Base-by-base conservation (phyloP, 1,140 invertebrate species). In the Zaprionus lachaisei region DNA sequence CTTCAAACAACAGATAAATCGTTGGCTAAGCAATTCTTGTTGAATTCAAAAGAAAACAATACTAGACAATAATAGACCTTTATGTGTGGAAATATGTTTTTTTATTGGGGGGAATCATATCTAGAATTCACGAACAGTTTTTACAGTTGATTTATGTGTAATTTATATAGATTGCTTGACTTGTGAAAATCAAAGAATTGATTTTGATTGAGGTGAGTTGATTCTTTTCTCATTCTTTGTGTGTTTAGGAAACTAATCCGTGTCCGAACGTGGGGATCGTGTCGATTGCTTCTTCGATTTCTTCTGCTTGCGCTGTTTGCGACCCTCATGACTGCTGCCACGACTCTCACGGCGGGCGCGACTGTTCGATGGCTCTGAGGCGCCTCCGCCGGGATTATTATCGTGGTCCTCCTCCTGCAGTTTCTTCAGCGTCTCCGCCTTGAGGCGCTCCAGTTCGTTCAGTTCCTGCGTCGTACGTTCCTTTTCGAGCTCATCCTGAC, bases 301-400 rank as follows among this genome's bases (percentile, higher is more conserved):
- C 61, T 94, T 94, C 38, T 94, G 94, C 70, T 94, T 94, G 41
- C 93, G 92, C 89, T 91, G 92, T 89, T 91, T 94, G 87, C 87
- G 94, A 79, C 65, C 79, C 22, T 91, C 82, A 11, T 79, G 61
- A 14, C 85, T 90, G 22, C 81, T 81, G 26, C 70, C 74, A 2
- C 74, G 70, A 65, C 75, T 78, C 5, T 81, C 78, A 4, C 79
- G 81, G n/a, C 68, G 75, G 28, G 34, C 41, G 3, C 71, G 68
- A 38, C 68, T 49, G 44, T 60, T 28, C 17, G 72, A 60, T 15
- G 72, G 51, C 11, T 66, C 79, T 47, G 66, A 28, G n/a, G 63
- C 24, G n/a, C 38, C 22, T 28, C 11, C 47, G 11, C 17, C 64
- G 0, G 31, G 9, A 34, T 34, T 34, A 7, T 58, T 60, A 24